Conservation (phyloP, 2,113 vertebrate species). For the Atrichornis clamosus region DNA sequence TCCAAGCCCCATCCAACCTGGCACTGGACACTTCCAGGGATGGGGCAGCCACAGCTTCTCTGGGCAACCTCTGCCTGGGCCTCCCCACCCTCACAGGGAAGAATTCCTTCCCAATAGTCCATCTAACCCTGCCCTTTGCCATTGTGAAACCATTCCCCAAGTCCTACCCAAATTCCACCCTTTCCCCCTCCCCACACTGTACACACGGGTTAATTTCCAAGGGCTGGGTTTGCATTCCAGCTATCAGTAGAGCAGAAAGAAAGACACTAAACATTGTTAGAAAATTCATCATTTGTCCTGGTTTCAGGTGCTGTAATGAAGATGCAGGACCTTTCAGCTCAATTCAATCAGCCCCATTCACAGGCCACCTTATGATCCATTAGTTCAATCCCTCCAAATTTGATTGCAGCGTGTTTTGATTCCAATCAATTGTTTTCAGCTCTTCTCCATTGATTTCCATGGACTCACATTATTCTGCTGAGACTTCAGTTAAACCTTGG, state of each 20-base stretch:
- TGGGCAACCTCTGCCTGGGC: background rate
- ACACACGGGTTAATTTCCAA: background rate
- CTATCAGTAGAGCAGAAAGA: background rate
- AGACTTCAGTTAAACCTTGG: background rate
- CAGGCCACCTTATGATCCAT: slow-evolving; percentile 62
- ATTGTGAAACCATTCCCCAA: background rate
- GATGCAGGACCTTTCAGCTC: slow-evolving; percentile 60
- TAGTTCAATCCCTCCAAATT: slow-evolving; percentile 64
- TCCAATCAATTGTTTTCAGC: slow-evolving; percentile 67
- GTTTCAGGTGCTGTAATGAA: slow-evolving; percentile 61
- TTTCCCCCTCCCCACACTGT: background rate
- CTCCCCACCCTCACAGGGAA: rapidly evolving
- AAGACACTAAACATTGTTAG: background rate
- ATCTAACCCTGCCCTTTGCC: background rate
- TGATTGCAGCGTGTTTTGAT: slow-evolving; percentile 64
- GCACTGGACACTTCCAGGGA: background rate
- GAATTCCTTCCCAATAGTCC: background rate
- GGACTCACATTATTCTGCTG: slow-evolving; percentile 30
- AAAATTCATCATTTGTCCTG: slow-evolving; percentile 54
- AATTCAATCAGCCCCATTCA: slow-evolving; percentile 66
- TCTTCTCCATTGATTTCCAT: slow-evolving; percentile 66
- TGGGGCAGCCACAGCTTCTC: background rate
- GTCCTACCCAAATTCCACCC: background rate
- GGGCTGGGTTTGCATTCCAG: background rate
- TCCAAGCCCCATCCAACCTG: rapidly evolving